Conservation (phyloP, 35 echinoderm and acorn worm genomes). For the Apostichopus japonicus region DNA sequence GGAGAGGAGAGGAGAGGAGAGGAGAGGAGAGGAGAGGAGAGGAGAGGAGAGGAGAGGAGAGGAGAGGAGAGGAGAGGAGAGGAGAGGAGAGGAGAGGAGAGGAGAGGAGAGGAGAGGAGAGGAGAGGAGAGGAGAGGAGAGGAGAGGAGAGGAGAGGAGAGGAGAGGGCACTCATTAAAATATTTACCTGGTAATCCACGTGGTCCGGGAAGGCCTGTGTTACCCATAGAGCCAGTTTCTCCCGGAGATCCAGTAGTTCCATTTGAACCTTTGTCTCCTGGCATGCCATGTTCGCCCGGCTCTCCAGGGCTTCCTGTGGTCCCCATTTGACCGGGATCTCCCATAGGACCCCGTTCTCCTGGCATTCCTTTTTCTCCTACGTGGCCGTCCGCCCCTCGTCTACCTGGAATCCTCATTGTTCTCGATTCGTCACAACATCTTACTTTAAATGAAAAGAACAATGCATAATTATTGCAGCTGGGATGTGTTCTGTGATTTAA, state of each 20-base stretch:
- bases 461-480: no score
- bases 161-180: neutral
- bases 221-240: neutral
- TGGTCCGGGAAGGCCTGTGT: neutral
- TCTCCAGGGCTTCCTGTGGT: neutral
- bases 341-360: constrained; percentile 18
- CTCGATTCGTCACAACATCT: neutral
- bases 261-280: neutral
- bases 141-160: no score
- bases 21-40: no score
- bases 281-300: neutral
- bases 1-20: no score
- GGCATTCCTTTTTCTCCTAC: constrained; percentile 20
- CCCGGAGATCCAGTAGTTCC: neutral
- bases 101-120: no score
- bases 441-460: no score
- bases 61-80: no score
- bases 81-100: no score
- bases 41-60: no score
- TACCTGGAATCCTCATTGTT: neutral
- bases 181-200: neutral
- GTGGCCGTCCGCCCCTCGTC: neutral
- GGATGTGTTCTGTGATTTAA: no score
- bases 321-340: constrained; percentile 1
- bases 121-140: no score